These are phyloP conservation scores for Smutsia temminckii DNA, from an alignment of 2,797 vertebrate genomes.

Conservation along the genomic window DNA sequence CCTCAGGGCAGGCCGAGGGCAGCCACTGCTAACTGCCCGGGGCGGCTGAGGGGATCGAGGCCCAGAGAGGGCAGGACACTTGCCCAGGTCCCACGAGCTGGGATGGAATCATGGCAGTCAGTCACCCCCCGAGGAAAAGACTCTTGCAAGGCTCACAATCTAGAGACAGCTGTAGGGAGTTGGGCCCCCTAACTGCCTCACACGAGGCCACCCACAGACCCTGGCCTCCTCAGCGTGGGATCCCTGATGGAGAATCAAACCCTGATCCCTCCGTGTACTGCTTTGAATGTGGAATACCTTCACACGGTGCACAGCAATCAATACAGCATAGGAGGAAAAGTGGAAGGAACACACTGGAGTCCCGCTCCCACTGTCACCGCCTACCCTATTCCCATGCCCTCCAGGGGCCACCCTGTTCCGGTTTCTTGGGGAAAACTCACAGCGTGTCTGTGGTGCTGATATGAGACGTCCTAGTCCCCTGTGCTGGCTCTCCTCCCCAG, in stretches of 20 bases:
- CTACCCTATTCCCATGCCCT: accelerated
- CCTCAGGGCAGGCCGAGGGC: background rate
- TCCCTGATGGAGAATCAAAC: too few species aligned
- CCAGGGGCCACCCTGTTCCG: accelerated
- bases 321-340: background rate
- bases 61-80: background rate
- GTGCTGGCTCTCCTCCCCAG: background rate
- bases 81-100: background rate
- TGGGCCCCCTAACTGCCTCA: accelerated
- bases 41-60: background rate
- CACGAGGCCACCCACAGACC: background rate
- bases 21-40: background rate
- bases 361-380: accelerated
- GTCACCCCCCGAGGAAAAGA: background rate
- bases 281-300: background rate
- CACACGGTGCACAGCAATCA: accelerated
- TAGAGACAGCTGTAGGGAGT: background rate
- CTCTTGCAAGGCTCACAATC: background rate
- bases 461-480: background rate
- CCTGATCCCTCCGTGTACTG: accelerated
- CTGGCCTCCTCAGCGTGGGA: background rate
- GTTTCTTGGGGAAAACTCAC: background rate
- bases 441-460: background rate
- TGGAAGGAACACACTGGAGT: background rate
- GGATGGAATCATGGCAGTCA: background rate